phyloP scores from a whole-genome alignment of 2,113 vertebrate species.

The Acrocephalus arundinaceus region DNA sequence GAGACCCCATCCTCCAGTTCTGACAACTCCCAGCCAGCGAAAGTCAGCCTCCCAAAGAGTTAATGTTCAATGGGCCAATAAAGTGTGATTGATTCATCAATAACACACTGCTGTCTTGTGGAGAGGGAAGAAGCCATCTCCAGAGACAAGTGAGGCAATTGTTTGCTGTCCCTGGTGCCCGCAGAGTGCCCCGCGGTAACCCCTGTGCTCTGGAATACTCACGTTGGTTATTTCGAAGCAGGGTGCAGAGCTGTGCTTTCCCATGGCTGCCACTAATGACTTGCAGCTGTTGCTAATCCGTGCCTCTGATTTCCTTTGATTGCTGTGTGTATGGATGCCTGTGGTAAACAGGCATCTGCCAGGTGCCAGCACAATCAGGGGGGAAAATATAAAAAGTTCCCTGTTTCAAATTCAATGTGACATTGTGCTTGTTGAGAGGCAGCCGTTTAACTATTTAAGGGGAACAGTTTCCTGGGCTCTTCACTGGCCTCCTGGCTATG shows the following conservation, averaged over 20 bases:
- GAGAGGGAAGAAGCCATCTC: conserved; percentile 50
- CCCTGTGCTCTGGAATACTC: conserved; percentile 76
- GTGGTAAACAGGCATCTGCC: conserved; percentile 87
- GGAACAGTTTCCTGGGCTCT: conserved; percentile 74
- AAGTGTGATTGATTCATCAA: conserved; percentile 47
- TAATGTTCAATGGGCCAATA: neutral
- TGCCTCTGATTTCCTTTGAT: conserved; percentile 86
- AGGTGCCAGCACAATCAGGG: conserved; percentile 85
- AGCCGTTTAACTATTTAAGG: conserved; percentile 81
- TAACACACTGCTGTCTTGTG: conserved; percentile 1
- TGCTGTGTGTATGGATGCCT: conserved; percentile 86
- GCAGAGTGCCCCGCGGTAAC: conserved; percentile 76
- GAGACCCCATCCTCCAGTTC: neutral
- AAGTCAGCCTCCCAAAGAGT: conserved; percentile 15
- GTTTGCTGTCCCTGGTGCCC: conserved; percentile 71
- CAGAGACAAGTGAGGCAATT: conserved; percentile 78
- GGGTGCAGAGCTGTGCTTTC: conserved; percentile 83
- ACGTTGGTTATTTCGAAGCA: conserved; percentile 79
- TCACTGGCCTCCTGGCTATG: conserved; percentile 68
- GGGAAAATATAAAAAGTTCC: conserved; percentile 83
- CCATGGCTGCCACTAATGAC: conserved; percentile 86
- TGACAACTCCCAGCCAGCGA: neutral
- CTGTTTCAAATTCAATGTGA: conserved; percentile 87
- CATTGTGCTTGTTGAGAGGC: conserved; percentile 81
- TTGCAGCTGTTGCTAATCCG: conserved; percentile 87